phyloP scores from a whole-genome alignment of 2,113 vertebrate species.

The Pimephales promelas region DNA sequence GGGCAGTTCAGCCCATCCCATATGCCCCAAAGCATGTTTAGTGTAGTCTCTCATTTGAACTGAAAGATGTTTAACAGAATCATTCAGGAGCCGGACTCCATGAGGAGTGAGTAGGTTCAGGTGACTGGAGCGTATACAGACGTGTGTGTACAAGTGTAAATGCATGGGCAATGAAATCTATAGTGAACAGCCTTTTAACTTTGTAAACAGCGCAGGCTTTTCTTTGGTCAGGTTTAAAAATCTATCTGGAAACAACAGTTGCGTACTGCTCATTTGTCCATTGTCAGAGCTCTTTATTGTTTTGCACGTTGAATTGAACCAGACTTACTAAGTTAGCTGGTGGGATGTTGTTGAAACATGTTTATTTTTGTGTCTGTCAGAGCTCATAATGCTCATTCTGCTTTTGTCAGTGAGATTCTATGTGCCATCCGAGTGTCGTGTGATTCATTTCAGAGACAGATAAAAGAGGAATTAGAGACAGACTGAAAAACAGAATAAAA shows the following conservation, averaged over 20 bases:
- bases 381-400: conserved; percentile 69
- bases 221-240: conserved; percentile 60
- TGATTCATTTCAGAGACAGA: conserved; percentile 55
- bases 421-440: conserved; percentile 61
- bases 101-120: conserved; percentile 61
- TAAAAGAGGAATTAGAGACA: conserved; percentile 37
- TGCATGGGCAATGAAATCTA: conserved; percentile 62
- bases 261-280: conserved; percentile 59
- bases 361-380: conserved; percentile 75
- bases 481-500: not conserved
- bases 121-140: conserved; percentile 23
- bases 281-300: conserved; percentile 71
- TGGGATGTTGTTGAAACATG: conserved; percentile 76
- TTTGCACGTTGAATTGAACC: conserved; percentile 67
- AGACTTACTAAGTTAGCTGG: conserved; percentile 70
- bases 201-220: conserved; percentile 57
- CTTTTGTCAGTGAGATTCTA: conserved; percentile 72
- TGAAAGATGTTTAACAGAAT: conserved; percentile 94
- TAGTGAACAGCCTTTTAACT: conserved; percentile 75
- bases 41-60: conserved; percentile 88
- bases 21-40: conserved; percentile 88
- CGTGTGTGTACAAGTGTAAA: conserved; percentile 47
- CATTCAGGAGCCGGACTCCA: conserved; percentile 87
- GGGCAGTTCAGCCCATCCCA: conserved; percentile 83
- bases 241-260: conserved; percentile 42